Conservation (phyloP, 2,113 vertebrate genomes). For the Thamnophis sirtalis region DNA sequence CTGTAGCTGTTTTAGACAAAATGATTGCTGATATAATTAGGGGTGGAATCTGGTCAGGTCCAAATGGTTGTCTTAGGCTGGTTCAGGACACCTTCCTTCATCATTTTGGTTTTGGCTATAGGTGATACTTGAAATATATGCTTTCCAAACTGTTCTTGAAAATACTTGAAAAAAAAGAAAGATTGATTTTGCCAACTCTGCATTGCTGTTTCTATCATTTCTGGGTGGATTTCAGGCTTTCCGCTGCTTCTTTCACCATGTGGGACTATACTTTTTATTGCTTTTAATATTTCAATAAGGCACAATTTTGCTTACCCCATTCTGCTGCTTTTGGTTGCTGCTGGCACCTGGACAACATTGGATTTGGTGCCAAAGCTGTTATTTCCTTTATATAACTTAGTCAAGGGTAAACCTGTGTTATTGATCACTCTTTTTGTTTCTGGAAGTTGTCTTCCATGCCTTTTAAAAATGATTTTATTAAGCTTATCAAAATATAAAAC, state of each 20-base stretch:
- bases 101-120: background rate
- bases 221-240: background rate
- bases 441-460: background rate
- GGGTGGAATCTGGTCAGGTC: background rate
- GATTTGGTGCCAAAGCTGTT: background rate
- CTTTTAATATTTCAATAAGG: background rate
- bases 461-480: background rate
- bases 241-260: background rate
- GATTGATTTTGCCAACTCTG: background rate
- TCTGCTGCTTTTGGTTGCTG: background rate
- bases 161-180: background rate
- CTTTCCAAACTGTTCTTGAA: background rate
- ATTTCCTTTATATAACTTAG: background rate
- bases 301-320: background rate
- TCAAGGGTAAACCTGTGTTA: background rate
- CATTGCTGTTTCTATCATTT: background rate
- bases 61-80: background rate
- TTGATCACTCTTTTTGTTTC: background rate
- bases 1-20: background rate
- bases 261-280: background rate
- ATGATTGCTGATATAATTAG: background rate
- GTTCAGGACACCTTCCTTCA: background rate
- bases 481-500: background rate
- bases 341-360: background rate
- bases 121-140: background rate